These are phyloP conservation scores for Oryzias dopingdopingensis DNA, from an alignment of 2,797 vertebrate species.

Conservation along the genomic window DNA sequence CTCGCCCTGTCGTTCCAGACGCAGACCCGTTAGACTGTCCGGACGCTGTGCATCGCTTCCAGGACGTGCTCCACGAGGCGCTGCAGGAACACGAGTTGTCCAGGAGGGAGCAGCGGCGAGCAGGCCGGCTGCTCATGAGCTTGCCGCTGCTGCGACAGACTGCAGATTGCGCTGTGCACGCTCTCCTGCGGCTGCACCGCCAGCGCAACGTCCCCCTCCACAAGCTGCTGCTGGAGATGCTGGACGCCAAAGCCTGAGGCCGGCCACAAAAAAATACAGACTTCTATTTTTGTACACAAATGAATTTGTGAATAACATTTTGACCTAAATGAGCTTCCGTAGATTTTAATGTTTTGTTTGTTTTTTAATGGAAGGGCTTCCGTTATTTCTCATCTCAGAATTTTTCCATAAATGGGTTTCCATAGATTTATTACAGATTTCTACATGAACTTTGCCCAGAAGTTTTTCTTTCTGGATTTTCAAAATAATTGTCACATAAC, in stretches of 20 bases:
- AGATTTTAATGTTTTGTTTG: too few relatives aligned
- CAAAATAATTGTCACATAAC: too few relatives aligned
- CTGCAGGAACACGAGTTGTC: slow-evolving; percentile 69
- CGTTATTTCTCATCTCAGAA: too few relatives aligned
- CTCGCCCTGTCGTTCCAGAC: slow-evolving; percentile 38
- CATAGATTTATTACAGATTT: too few relatives aligned
- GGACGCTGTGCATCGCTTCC: slow-evolving; percentile 64
- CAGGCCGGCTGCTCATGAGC: slow-evolving; percentile 73
- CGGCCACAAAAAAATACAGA: too few relatives aligned
- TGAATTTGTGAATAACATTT: too few relatives aligned
- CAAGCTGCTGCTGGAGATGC: slow-evolving; percentile 80
- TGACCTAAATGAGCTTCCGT: too few relatives aligned
- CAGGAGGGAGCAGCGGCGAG: slow-evolving; percentile 51
- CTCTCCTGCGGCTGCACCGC: slow-evolving; percentile 56
- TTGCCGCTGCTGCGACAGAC: slow-evolving; percentile 74
- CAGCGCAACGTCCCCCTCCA: slow-evolving; percentile 61
- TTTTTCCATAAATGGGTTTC: too few relatives aligned
- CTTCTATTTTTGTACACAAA: too few relatives aligned
- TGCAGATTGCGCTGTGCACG: slow-evolving; percentile 45
- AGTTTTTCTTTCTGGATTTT: too few relatives aligned
- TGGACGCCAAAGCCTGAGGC: slow-evolving; percentile 63
- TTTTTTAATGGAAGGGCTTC: too few relatives aligned
- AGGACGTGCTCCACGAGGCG: slow-evolving; percentile 74
- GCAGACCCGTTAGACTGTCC: slow-evolving; percentile 61
- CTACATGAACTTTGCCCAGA: too few relatives aligned